These are phyloP conservation scores for Entelurus aequoreus DNA, from an alignment of 2,113 vertebrate genomes.

Conservation along the genomic window DNA sequence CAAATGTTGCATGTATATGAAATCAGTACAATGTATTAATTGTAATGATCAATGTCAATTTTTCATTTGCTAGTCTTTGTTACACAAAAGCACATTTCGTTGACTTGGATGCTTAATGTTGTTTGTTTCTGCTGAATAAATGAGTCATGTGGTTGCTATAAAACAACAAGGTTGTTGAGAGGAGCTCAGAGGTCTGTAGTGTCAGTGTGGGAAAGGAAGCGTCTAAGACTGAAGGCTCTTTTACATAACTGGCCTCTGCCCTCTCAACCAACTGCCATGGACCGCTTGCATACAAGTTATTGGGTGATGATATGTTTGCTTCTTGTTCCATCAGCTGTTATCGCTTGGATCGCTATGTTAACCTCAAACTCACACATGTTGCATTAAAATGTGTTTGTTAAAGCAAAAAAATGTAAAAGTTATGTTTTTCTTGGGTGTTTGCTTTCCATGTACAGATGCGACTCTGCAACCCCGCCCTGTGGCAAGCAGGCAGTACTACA, in stretches of 20 bases:
- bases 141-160: slow-evolving; percentile 23
- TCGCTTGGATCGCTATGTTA: slow-evolving; percentile 17
- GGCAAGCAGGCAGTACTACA: slow-evolving; percentile 84
- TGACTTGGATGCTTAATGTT: slow-evolving; percentile 11
- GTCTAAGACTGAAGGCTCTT: slow-evolving; percentile 34
- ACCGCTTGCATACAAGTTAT: slow-evolving; percentile 28
- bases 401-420: neutral
- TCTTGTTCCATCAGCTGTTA: slow-evolving; percentile 42
- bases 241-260: slow-evolving; percentile 43
- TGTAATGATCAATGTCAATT: no score
- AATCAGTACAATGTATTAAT: no score
- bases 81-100: slow-evolving; percentile 1
- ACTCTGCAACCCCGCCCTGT: slow-evolving; percentile 81
- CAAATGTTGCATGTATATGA: no score
- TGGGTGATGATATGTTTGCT: slow-evolving; percentile 23
- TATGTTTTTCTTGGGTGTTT: slow-evolving; percentile 11
- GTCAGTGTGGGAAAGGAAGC: slow-evolving; percentile 53
- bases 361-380: slow-evolving; percentile 11
- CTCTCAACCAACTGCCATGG: slow-evolving; percentile 36
- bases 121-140: slow-evolving; percentile 20
- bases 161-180: slow-evolving; percentile 20
- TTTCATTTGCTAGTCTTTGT: no score
- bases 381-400: slow-evolving; percentile 1
- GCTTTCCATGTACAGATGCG: slow-evolving; percentile 69
- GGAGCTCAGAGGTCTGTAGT: slow-evolving; percentile 20